Conservation (phyloP, 2,113 vertebrate species). For the Myiozetetes cayanensis region DNA sequence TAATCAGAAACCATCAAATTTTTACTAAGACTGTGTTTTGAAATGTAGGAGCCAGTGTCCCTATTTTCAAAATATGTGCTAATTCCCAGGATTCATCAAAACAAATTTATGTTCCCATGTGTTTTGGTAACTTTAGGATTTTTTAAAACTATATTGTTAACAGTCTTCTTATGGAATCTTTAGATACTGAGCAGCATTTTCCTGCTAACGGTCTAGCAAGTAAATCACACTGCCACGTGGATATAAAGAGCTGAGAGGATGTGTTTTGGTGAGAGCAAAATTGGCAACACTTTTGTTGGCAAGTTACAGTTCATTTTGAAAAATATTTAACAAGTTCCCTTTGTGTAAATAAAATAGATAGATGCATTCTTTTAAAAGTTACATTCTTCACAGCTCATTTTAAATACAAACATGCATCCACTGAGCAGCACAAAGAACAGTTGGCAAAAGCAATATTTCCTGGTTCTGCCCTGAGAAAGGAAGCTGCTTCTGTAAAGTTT, state of each 20-base stretch:
- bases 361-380: background rate
- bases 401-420: background rate
- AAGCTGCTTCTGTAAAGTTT: background rate
- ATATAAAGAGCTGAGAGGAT: background rate
- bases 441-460: background rate
- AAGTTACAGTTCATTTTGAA: background rate
- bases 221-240: background rate
- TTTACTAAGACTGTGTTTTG: background rate
- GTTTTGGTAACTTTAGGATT: background rate
- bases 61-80: background rate
- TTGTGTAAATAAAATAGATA: background rate
- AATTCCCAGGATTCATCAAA: background rate
- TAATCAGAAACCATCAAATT: background rate
- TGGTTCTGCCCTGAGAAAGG: background rate
- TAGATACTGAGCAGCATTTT: background rate
- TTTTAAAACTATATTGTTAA: background rate
- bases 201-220: background rate
- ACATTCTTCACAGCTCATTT: background rate
- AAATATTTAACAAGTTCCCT: background rate
- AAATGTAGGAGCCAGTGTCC: background rate
- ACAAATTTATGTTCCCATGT: background rate
- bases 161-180: background rate
- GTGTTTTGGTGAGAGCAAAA: background rate
- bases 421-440: background rate
- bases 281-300: background rate